phyloP scores from a whole-genome alignment of 2,797 vertebrate genomes.

The Australoheros facetus region DNA sequence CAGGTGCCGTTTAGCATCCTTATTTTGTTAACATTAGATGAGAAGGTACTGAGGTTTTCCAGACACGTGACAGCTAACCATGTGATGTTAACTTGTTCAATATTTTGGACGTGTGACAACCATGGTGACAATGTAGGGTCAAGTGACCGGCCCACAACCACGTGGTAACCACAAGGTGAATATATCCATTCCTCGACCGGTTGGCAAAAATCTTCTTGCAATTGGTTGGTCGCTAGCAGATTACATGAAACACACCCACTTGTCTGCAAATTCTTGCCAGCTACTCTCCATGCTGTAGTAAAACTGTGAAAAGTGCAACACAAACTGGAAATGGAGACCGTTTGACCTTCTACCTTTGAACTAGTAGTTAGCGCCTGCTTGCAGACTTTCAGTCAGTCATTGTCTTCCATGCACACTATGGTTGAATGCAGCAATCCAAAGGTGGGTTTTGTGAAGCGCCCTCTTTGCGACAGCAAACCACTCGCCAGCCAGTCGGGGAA shows the following conservation, averaged over 20 bases:
- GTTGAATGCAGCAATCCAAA: too few relatives aligned
- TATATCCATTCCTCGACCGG: neutral
- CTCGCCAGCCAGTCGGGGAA: too few relatives aligned
- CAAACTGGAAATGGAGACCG: neutral
- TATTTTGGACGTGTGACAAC: neutral
- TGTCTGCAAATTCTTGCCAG: neutral
- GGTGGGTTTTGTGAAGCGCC: too few relatives aligned
- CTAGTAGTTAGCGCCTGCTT: neutral
- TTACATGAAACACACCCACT: neutral
- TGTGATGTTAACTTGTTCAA: neutral
- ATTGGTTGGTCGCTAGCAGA: neutral
- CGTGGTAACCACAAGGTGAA: rapidly evolving
- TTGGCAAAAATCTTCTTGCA: neutral
- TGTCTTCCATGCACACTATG: neutral
- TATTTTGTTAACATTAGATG: neutral
- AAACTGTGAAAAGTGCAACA: neutral
- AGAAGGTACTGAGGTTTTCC: neutral
- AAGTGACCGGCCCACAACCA: neutral
- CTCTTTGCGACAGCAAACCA: too few relatives aligned
- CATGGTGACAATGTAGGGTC: neutral
- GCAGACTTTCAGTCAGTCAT: neutral
- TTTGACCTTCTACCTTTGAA: neutral
- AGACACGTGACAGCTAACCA: neutral
- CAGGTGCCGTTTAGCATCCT: neutral
- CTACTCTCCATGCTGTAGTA: neutral